These are phyloP conservation scores for Megatriorchis doriae DNA, from an alignment of 2,113 vertebrate genomes.

Conservation along the genomic window DNA sequence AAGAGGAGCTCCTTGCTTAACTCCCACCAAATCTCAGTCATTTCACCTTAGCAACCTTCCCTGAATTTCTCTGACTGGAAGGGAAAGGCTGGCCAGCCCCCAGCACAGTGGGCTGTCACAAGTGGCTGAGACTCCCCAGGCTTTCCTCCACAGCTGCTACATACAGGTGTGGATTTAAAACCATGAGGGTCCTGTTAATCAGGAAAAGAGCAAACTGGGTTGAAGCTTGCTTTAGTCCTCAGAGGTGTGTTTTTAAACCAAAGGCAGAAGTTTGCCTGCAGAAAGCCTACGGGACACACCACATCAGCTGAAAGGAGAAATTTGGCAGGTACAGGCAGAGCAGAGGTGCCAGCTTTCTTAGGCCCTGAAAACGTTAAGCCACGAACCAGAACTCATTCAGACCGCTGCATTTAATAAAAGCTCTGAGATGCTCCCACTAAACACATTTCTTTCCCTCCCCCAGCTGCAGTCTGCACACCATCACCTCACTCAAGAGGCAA, in stretches of 20 bases:
- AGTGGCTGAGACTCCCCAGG: background rate
- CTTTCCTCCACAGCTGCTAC: background rate
- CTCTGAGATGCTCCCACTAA: background rate
- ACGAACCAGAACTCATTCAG: accelerated
- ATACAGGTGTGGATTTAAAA: accelerated
- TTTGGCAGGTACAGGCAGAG: background rate
- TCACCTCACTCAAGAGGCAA: background rate
- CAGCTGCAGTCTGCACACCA: background rate
- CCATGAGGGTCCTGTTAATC: accelerated
- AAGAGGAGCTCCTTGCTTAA: background rate
- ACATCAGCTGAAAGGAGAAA: background rate
- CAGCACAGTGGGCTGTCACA: accelerated
- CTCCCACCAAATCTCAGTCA: background rate
- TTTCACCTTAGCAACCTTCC: background rate
- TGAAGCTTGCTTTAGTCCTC: background rate
- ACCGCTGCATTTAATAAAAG: background rate
- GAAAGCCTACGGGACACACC: background rate
- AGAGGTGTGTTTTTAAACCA: background rate
- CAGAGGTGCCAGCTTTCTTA: background rate
- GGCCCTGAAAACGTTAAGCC: background rate
- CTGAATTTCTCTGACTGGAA: background rate
- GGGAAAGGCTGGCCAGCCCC: background rate
- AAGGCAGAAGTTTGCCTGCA: background rate
- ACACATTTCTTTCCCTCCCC: no score
- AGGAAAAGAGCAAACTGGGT: background rate